A percentile compares a stretch with the other conserved stretches of the same genome.
Evolutionary conservation across 2,113 vertebrate species (phyloP).

Genomic region (Fulica atra): DNA sequence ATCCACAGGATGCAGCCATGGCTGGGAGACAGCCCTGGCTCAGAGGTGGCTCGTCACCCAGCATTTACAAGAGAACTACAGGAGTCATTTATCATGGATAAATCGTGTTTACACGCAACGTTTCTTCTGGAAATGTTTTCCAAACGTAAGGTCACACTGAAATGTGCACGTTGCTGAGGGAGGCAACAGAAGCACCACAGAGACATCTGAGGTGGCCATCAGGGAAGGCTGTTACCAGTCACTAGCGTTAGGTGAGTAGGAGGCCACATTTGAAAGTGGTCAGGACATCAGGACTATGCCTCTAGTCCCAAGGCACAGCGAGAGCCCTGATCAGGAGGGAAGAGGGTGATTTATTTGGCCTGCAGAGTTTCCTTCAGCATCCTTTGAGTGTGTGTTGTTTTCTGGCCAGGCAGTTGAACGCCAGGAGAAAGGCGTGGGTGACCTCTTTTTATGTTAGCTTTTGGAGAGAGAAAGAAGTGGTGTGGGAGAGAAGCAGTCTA

Average conservation of each 20-base stretch:
- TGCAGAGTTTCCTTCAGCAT: not conserved
- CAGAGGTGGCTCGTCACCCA: not conserved
- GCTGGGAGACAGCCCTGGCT: not conserved
- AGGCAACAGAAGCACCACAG: not conserved
- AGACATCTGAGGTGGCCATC: not conserved
- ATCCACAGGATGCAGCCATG: not conserved
- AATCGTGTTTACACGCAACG: not conserved
- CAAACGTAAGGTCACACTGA: not conserved
- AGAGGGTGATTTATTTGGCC: not conserved
- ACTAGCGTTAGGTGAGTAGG: not conserved
- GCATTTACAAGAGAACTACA: not conserved
- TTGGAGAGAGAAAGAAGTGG: not conserved
- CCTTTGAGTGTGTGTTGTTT: not conserved
- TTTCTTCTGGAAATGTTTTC: not conserved
- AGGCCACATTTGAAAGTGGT: not conserved
- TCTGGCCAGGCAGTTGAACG: not conserved
- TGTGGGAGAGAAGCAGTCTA: not conserved
- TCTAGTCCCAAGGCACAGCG: not conserved
- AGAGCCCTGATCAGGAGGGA: not conserved
- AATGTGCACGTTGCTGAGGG: fast-evolving
- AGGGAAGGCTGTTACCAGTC: fast-evolving
- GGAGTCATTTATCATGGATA: not conserved
- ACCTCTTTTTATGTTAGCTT: not conserved
- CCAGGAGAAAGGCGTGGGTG: not conserved
- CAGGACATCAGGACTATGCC: not conserved